Base-by-base conservation (phyloP, 2,797 vertebrate genomes). In the Danio aesculapii region DNA sequence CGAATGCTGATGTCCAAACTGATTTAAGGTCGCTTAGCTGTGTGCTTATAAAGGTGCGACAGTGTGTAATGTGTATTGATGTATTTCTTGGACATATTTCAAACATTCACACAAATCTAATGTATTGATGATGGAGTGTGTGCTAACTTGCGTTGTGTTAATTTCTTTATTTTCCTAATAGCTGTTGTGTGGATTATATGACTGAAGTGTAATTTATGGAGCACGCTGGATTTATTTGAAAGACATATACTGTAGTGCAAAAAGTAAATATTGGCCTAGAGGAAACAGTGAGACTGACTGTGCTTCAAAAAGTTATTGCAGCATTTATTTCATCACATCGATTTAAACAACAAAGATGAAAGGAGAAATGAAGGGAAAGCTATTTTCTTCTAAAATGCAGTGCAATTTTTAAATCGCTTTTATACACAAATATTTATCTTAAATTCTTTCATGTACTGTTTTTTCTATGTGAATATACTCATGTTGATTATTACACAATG, bases 51-150 rank as follows among this genome's bases (percentile, higher is more conserved):
- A n/a, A 16, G 63, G 17, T n/a, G 47, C 4, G 12, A 30, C 44
- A 21, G 62, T 10, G 64, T 47, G 64, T 69, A 16, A 77, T 68
- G 9, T 39, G 41, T 14, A 64, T 66, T 44, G 9, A 52, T 62
- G n/a, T 76, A n/a, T 30, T 30, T 30, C n/a, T 12, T 30, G 10
- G 30, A 77, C 39, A 6, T 14, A 14, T 47, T 44, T 66, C 62
- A 44, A 44, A 46, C 44, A 19, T 8, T 16, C n/a, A 47, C n/a
- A 30, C 30, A 30, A 30, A 30, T 3, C 30, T 30, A 30, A 52
- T 12, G 19, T 8, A 41, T 61, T 50, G 13, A 6, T 16, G 6
- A 41, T 17, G 4, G 57, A 59, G 11, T 78, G 43, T 49, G 53
- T 11, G 12, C 3, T 16, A 43, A 21, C 13, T 43, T 30, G 5